phyloP scores from a whole-genome alignment of 2,888 invertebrate species.

The Plutella xylostella region DNA sequence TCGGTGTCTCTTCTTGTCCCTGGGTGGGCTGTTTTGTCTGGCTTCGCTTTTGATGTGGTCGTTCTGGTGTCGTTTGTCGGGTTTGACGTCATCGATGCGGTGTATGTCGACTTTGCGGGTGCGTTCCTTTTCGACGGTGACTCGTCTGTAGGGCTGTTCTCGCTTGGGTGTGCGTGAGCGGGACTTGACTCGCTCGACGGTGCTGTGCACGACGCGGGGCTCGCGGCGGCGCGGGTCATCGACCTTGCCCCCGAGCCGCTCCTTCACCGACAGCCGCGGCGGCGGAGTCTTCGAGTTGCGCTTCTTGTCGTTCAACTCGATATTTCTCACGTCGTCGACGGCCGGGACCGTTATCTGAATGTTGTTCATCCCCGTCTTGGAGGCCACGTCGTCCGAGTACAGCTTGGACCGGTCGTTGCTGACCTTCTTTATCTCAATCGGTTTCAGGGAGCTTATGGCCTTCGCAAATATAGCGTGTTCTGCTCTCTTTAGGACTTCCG shows the following conservation, averaged over 20 bases:
- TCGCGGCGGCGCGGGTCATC: constrained; percentile 71
- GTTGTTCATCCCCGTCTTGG: constrained; percentile 51
- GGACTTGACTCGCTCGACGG: constrained; percentile 66
- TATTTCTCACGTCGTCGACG: constrained; percentile 51
- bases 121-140: constrained; percentile 61
- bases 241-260: constrained; percentile 82
- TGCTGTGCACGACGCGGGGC: constrained; percentile 63
- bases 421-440: constrained; percentile 81
- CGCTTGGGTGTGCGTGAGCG: constrained; percentile 62
- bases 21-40: constrained; percentile 28
- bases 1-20: constrained; percentile 30
- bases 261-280: constrained; percentile 79
- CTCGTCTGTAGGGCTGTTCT: constrained; percentile 57
- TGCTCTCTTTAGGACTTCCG: constrained; percentile 89
- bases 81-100: constrained; percentile 24
- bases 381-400: constrained; percentile 63
- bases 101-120: constrained; percentile 42
- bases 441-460: constrained; percentile 83
- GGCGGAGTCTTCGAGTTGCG: constrained; percentile 66
- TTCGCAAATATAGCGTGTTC: constrained; percentile 94
- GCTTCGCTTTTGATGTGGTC: constrained; percentile 26
- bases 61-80: constrained; percentile 35
- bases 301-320: constrained; percentile 59
- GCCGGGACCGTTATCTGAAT: constrained; percentile 70
- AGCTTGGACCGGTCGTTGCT: constrained; percentile 76